Evolutionary conservation across 2,113 vertebrate species (phyloP).

Genomic region (Cercopithecus mona): DNA sequence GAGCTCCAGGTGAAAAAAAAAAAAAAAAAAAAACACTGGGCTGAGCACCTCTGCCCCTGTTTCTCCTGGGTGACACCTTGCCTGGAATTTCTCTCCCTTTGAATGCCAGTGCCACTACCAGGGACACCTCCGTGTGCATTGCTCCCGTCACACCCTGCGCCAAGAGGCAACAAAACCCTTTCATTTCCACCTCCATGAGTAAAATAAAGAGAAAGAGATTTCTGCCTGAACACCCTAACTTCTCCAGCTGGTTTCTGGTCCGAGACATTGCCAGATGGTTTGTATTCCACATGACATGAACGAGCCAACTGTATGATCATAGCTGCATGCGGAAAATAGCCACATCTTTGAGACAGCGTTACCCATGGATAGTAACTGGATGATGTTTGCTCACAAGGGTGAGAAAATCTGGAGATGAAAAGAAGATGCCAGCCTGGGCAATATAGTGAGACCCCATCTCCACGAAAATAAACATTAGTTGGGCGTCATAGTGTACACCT

Average conservation of each 20-base stretch:
- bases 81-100: neutral
- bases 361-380: neutral
- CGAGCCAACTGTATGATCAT: neutral
- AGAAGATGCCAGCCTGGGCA: neutral
- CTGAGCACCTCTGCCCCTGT: neutral
- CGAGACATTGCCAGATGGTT: neutral
- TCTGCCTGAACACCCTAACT: neutral
- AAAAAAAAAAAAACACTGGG: neutral
- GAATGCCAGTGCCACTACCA: neutral
- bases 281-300: neutral
- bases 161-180: neutral
- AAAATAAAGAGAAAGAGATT: neutral
- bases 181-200: neutral
- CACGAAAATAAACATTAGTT: no score
- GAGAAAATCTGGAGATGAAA: constrained; percentile 9
- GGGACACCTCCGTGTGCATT: neutral
- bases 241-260: neutral
- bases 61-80: neutral
- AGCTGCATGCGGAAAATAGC: neutral
- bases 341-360: neutral
- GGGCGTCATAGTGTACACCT: no score
- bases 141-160: neutral
- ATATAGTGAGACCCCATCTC: no score
- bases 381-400: neutral
- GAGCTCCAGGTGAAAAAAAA: neutral